Percentiles rank a stretch among this genome's conserved stretches.
These are phyloP conservation scores for Drosophila melanica DNA, from an alignment of 1,140 invertebrate species.

Conservation along the genomic window DNA sequence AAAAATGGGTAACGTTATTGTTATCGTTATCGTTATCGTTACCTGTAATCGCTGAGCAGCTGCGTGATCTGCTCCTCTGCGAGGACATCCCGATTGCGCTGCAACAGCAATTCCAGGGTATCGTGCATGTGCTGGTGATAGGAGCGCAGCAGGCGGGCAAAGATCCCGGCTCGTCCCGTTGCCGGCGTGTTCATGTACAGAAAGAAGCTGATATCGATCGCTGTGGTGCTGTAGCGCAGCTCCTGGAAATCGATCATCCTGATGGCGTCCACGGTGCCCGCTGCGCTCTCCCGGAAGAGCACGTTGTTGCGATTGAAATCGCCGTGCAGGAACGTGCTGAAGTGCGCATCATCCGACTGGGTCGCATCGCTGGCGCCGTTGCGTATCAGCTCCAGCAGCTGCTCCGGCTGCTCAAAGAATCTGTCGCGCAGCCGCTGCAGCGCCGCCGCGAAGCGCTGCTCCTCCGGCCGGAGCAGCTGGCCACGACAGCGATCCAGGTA, in stretches of 20 bases:
- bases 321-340: constrained; percentile 75
- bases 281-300: constrained; percentile 56
- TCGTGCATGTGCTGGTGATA: constrained; percentile 62
- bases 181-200: constrained; percentile 74
- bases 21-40: background rate
- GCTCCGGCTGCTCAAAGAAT: constrained; percentile 53
- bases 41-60: constrained; percentile 52
- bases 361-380: constrained; percentile 26
- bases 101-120: constrained; percentile 61
- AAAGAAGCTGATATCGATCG: constrained; percentile 75
- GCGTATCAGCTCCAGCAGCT: constrained; percentile 64
- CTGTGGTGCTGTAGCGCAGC: constrained; percentile 68
- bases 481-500: constrained; percentile 55
- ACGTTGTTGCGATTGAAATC: constrained; percentile 83
- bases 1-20: no score
- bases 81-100: constrained; percentile 45
- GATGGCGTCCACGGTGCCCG: constrained; percentile 54
- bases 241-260: constrained; percentile 82
- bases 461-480: constrained; percentile 6
- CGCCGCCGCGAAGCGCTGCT: constrained; percentile 28
- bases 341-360: constrained; percentile 58
- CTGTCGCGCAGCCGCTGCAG: constrained; percentile 55
- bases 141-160: constrained; percentile 26
- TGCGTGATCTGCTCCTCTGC: constrained; percentile 47
- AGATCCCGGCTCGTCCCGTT: constrained; percentile 34